phyloP scores from a whole-genome alignment of 1,140 invertebrate genomes.

The Microplitis demolitor region DNA sequence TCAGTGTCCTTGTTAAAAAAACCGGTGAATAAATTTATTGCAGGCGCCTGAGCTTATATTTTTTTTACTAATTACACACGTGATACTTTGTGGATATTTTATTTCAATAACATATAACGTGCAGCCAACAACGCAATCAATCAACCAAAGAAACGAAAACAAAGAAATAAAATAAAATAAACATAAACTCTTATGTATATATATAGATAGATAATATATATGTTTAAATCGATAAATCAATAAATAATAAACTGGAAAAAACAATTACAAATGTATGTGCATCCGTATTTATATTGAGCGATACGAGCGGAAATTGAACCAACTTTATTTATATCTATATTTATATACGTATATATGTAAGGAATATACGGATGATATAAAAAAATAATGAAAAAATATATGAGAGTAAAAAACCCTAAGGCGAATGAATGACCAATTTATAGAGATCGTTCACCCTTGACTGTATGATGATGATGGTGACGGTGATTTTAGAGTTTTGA shows the following conservation, averaged over 20 bases:
- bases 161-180: too few species aligned
- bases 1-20: neutral
- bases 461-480: neutral
- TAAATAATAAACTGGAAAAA: neutral
- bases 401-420: neutral
- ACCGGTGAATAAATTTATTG: constrained; percentile 16
- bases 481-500: constrained; percentile 10
- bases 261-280: constrained; percentile 2
- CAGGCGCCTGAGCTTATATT: neutral
- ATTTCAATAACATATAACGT: too few species aligned
- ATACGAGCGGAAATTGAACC: too few species aligned
- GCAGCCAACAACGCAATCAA: too few species aligned
- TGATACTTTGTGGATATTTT: too few species aligned
- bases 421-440: constrained; percentile 47
- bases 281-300: too few species aligned
- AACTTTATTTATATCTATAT: too few species aligned
- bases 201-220: neutral
- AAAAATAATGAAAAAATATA: too few species aligned
- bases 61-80: neutral
- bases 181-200: too few species aligned
- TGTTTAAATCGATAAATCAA: neutral
- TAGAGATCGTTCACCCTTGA: constrained; percentile 19
- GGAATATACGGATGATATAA: too few species aligned
- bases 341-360: too few species aligned
- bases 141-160: too few species aligned